Evolutionary conservation across 2,113 vertebrate species (phyloP).

Genomic region (Columba janthina): DNA sequence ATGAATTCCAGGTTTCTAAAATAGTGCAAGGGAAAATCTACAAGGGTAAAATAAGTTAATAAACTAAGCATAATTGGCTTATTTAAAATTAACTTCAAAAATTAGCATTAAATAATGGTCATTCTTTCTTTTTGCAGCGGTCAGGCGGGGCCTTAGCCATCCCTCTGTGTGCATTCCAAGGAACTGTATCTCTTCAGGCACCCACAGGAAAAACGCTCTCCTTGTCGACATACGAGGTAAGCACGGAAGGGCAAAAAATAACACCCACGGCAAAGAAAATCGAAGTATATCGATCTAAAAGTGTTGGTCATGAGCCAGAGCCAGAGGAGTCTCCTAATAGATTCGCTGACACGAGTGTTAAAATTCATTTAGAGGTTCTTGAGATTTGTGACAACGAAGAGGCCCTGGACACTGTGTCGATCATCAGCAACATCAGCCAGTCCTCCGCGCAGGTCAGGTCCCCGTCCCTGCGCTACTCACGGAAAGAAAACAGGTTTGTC

Average conservation of each 20-base stretch:
- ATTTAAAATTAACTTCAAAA: neutral
- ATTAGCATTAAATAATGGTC: neutral
- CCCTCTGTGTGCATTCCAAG: constrained; percentile 94
- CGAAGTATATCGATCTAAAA: constrained; percentile 96
- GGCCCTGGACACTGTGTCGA: constrained; percentile 96
- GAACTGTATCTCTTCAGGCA: constrained; percentile 92
- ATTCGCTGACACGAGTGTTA: constrained; percentile 89
- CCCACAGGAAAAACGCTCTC: constrained; percentile 94
- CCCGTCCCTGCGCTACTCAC: constrained; percentile 91
- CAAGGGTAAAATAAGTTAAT: neutral
- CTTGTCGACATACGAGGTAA: constrained; percentile 95
- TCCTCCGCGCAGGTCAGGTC: constrained; percentile 91
- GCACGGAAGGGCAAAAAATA: constrained; percentile 91
- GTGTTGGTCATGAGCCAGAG: constrained; percentile 92
- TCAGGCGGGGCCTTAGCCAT: constrained; percentile 83
- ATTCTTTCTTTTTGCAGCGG: constrained; percentile 74
- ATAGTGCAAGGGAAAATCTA: neutral
- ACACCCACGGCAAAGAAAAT: constrained; percentile 86
- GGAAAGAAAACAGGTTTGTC: constrained; percentile 94
- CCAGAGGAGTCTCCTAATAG: constrained; percentile 76
- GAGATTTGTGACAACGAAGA: constrained; percentile 96
- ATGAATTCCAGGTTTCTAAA: neutral
- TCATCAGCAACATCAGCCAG: constrained; percentile 97
- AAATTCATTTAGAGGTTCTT: constrained; percentile 95
- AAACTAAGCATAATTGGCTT: neutral